Conservation (phyloP, 2,888 invertebrate species). For the Heteromyza rotundicornis region DNA sequence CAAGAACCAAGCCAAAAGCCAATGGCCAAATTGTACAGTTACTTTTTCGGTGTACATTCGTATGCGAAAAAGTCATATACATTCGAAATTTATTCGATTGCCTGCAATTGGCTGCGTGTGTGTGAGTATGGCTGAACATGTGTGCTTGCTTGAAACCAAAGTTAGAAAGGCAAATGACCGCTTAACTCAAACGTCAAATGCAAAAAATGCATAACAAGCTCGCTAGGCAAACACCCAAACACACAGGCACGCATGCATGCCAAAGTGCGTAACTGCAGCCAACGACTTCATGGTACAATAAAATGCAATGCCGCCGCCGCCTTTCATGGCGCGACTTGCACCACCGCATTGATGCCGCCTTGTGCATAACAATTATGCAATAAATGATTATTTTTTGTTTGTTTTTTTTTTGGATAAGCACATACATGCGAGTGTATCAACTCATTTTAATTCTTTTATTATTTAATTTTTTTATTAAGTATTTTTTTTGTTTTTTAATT, state of each 20-base stretch:
- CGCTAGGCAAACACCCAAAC: background rate
- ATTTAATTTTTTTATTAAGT: too few species aligned
- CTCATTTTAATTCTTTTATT: too few species aligned
- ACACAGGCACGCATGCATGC: background rate
- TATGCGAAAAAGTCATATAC: background rate
- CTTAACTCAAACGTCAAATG: conserved; percentile 1
- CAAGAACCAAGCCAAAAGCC: background rate
- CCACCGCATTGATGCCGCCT: background rate
- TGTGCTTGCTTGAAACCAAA: conserved; percentile 5
- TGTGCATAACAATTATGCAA: conserved; percentile 25
- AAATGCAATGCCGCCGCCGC: background rate
- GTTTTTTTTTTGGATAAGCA: background rate
- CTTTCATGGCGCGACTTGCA: background rate
- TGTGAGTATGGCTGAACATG: conserved; percentile 5
- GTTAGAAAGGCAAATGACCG: conserved; percentile 24
- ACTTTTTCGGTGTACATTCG: conserved; percentile 7
- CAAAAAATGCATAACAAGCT: conserved; percentile 3
- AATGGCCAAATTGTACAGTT: conserved; percentile 20
- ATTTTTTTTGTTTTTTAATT: too few species aligned
- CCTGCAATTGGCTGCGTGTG: background rate
- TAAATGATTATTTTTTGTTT: background rate
- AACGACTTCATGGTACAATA: background rate
- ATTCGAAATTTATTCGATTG: background rate
- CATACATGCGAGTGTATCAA: background rate
- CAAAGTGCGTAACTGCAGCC: conserved; percentile 9